Conservation (phyloP, 2,113 vertebrate species). For the Pyrgilauda ruficollis region DNA sequence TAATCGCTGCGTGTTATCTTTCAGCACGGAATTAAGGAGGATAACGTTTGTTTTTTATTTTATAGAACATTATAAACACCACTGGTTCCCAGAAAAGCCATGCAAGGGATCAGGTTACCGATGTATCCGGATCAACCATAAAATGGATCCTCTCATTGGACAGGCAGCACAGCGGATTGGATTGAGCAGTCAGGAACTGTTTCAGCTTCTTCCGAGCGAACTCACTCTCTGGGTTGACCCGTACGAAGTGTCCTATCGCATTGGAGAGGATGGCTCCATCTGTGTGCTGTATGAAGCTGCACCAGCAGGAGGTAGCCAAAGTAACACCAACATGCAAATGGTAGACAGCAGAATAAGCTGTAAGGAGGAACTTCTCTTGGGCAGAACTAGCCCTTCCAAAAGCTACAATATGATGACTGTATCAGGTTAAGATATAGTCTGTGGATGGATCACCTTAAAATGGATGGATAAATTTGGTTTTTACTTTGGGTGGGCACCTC, state of each 20-base stretch:
- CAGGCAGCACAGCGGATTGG: slow-evolving; percentile 96
- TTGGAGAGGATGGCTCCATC: slow-evolving; percentile 98
- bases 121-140: slow-evolving; percentile 99
- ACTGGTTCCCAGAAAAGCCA: slow-evolving; percentile 98
- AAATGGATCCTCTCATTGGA: slow-evolving; percentile 99
- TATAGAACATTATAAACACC: slow-evolving; percentile 97
- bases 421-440: slow-evolving; percentile 90
- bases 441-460: slow-evolving; percentile 90
- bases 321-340: slow-evolving; percentile 82
- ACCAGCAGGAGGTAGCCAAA: slow-evolving; percentile 77
- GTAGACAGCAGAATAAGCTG: slow-evolving; percentile 98
- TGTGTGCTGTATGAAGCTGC: slow-evolving; percentile 97
- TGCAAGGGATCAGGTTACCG: slow-evolving; percentile 98
- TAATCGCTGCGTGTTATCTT: rapidly evolving
- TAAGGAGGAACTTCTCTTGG: slow-evolving; percentile 98
- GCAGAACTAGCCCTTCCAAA: slow-evolving; percentile 95
- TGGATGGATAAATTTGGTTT: slow-evolving; percentile 93
- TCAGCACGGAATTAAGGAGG: background rate
- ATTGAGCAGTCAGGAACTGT: slow-evolving; percentile 96
- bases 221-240: slow-evolving; percentile 99
- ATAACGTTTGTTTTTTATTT: slow-evolving; percentile 47
- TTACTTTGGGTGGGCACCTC: slow-evolving; percentile 88
- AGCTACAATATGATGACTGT: slow-evolving; percentile 99
- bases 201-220: slow-evolving; percentile 96
- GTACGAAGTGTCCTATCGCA: slow-evolving; percentile 98